Evolutionary conservation across 2,797 vertebrate species (phyloP).

Genomic region (Poeciliopsis presidionis): DNA sequence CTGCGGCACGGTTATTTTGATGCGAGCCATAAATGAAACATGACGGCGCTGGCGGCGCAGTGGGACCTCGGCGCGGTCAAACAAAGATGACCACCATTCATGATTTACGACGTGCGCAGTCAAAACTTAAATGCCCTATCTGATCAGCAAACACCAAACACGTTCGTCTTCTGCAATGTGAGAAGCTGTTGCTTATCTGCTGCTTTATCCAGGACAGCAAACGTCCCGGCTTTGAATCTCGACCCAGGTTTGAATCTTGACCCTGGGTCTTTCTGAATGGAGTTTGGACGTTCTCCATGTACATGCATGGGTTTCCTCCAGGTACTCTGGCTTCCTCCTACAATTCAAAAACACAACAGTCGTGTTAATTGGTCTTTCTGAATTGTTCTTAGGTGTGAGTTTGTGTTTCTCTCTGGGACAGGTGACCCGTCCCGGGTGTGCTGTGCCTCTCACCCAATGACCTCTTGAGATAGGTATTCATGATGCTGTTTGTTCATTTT

Average conservation of each 20-base stretch:
- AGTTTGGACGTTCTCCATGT: no score
- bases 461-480: no score
- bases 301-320: no score
- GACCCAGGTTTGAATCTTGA: no score
- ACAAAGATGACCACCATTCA: slow-evolving; percentile 42
- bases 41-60: slow-evolving; percentile 12
- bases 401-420: no score
- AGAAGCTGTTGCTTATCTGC: slow-evolving; percentile 27
- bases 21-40: slow-evolving; percentile 65
- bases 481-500: no score
- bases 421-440: not conserved
- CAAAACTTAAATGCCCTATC: slow-evolving; percentile 19
- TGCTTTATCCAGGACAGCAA: slow-evolving; percentile 20
- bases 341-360: no score
- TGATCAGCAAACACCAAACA: slow-evolving; percentile 27
- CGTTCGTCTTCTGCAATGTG: slow-evolving; percentile 14
- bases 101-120: slow-evolving; percentile 32
- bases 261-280: no score
- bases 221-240: not conserved
- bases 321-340: no score
- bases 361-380: not conserved
- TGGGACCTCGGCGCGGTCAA: slow-evolving; percentile 30
- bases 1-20: slow-evolving; percentile 36
- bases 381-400: not conserved
- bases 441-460: not conserved